These are phyloP conservation scores for Zaprionus ornatus DNA, from an alignment of 1,140 invertebrate genomes.

Conservation along the genomic window DNA sequence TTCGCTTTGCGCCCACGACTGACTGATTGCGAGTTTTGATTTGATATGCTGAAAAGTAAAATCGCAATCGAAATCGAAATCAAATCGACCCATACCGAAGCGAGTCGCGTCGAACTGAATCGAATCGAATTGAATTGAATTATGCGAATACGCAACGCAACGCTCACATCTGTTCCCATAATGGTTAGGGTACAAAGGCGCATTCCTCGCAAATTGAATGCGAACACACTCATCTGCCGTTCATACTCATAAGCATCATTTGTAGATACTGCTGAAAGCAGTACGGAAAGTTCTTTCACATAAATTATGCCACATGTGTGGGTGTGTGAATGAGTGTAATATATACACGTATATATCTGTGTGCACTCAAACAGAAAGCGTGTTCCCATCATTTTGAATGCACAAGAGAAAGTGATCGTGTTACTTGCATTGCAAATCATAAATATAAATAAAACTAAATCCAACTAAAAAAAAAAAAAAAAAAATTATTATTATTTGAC, in stretches of 20 bases:
- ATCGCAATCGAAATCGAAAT: conserved; percentile 54
- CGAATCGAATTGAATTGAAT: conserved; percentile 46
- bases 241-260: conserved; percentile 49
- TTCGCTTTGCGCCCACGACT: conserved; percentile 18
- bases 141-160: conserved; percentile 35
- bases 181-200: conserved; percentile 38
- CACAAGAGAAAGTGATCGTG: not conserved
- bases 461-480: too few relatives aligned
- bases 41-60: conserved; percentile 44
- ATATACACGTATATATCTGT: conserved; percentile 57
- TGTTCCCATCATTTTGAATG: not conserved
- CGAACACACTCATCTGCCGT: conserved; percentile 22
- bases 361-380: conserved; percentile 1
- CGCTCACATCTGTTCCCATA: conserved; percentile 16
- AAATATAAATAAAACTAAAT: too few relatives aligned
- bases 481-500: too few relatives aligned
- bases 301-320: conserved; percentile 62
- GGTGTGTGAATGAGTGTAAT: conserved; percentile 38
- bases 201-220: conserved; percentile 43
- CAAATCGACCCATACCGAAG: conserved; percentile 11
- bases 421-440: too few relatives aligned
- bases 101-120: conserved; percentile 1
- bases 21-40: conserved; percentile 57
- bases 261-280: conserved; percentile 16
- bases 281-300: conserved; percentile 47